Conservation (phyloP, 2,888 invertebrate species). For the Apodemia hepburni region DNA sequence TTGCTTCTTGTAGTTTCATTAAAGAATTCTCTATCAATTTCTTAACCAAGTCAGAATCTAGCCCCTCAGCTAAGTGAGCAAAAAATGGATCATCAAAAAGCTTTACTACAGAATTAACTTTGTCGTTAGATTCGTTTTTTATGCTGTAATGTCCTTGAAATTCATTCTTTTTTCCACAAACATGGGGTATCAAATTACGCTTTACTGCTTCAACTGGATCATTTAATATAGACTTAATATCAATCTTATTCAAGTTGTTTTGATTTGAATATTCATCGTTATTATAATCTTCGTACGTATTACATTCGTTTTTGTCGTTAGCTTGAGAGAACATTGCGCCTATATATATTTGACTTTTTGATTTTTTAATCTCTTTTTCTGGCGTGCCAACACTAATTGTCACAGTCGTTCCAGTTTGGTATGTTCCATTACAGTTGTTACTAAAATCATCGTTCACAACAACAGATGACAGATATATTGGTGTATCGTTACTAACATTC, state of each 20-base stretch:
- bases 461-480: slow-evolving; percentile 86
- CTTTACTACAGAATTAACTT: slow-evolving; percentile 77
- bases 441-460: slow-evolving; percentile 82
- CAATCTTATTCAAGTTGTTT: slow-evolving; percentile 40
- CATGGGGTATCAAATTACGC: slow-evolving; percentile 87
- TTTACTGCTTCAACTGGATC: slow-evolving; percentile 89
- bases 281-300: slow-evolving; percentile 68
- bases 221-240: slow-evolving; percentile 79
- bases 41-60: slow-evolving; percentile 81
- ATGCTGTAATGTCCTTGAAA: slow-evolving; percentile 32
- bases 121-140: slow-evolving; percentile 44
- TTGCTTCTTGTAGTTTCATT: slow-evolving; percentile 78
- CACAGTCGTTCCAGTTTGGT: slow-evolving; percentile 79
- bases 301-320: slow-evolving; percentile 47
- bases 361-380: slow-evolving; percentile 61
- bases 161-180: slow-evolving; percentile 83
- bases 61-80: slow-evolving; percentile 81
- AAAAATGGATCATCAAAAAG: slow-evolving; percentile 83
- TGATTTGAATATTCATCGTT: slow-evolving; percentile 43
- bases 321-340: slow-evolving; percentile 58
- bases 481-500: slow-evolving; percentile 84
- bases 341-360: slow-evolving; percentile 75
- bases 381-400: slow-evolving; percentile 82
- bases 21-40: slow-evolving; percentile 85
- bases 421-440: slow-evolving; percentile 58